These are phyloP conservation scores for Myathropa florea DNA, from an alignment of 2,888 invertebrate species.

Conservation along the genomic window DNA sequence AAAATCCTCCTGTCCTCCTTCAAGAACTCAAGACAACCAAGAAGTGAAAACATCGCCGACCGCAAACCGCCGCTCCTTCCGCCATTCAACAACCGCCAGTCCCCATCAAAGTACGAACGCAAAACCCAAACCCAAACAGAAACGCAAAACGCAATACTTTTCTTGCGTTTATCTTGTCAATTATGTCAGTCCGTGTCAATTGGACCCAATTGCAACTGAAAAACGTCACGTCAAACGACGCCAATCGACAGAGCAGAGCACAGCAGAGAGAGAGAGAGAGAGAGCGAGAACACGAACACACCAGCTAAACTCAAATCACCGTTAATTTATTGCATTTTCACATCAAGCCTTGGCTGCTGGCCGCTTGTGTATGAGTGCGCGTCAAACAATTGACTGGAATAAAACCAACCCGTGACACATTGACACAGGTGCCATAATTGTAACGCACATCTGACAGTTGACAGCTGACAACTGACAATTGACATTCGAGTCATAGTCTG, in stretches of 20 bases:
- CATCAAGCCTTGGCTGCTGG: background rate
- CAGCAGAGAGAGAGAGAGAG: background rate
- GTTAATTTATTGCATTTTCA: constrained; percentile 52
- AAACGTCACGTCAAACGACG: constrained; percentile 55
- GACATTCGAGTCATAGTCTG: constrained; percentile 45
- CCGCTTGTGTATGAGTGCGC: constrained; percentile 4
- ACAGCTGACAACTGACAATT: constrained; percentile 59
- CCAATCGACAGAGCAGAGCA: background rate
- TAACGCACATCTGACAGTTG: constrained; percentile 59
- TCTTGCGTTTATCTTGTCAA: constrained; percentile 61
- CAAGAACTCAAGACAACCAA: background rate
- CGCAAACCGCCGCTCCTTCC: background rate
- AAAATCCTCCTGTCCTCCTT: no score
- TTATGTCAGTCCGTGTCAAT: constrained; percentile 61
- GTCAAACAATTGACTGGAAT: constrained; percentile 29
- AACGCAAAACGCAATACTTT: constrained; percentile 29
- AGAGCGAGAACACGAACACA: background rate
- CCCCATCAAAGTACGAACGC: background rate
- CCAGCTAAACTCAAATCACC: constrained; percentile 11
- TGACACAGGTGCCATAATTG: constrained; percentile 70
- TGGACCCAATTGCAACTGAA: constrained; percentile 51
- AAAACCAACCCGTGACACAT: constrained; percentile 44
- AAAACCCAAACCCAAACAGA: background rate
- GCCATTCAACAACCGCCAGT: background rate
- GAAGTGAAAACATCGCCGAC: background rate